Evolutionary conservation across 2,113 vertebrate species (phyloP).

Genomic region (Equus przewalskii): DNA sequence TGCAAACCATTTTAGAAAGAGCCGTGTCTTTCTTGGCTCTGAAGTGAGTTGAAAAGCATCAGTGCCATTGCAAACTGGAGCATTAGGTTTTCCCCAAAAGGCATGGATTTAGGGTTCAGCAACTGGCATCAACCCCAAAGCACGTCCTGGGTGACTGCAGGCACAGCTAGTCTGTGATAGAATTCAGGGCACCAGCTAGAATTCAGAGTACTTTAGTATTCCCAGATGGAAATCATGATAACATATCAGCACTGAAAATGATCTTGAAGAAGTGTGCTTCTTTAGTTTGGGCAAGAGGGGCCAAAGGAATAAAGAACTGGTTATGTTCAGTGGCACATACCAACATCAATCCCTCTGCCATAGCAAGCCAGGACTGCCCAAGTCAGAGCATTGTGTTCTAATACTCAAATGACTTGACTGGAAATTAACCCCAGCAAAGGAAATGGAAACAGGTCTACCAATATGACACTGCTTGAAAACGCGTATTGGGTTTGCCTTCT

Average conservation of each 20-base stretch:
- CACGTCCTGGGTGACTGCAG: not conserved
- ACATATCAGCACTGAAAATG: not conserved
- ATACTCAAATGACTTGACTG: not conserved
- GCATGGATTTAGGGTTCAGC: not conserved
- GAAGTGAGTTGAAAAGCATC: not conserved
- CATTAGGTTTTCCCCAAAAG: not conserved
- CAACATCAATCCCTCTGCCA: not conserved
- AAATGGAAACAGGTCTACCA: not conserved
- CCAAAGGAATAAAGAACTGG: not conserved
- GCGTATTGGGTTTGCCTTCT: not conserved
- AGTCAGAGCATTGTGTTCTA: not conserved
- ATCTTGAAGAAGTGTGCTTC: not conserved
- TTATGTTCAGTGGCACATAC: not conserved
- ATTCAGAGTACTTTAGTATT: not conserved
- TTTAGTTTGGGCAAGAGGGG: not conserved
- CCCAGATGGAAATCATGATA: conserved; percentile 13
- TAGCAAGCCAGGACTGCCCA: not conserved
- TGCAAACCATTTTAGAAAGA: conserved; percentile 16
- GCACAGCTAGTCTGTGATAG: not conserved
- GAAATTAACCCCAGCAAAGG: conserved; percentile 9
- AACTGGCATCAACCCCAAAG: not conserved
- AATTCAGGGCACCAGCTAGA: not conserved
- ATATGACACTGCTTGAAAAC: not conserved
- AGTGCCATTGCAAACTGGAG: not conserved
- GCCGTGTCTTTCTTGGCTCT: not conserved